These are phyloP conservation scores for Podocnemis expansa DNA, from an alignment of 2,113 vertebrate species.

Conservation along the genomic window DNA sequence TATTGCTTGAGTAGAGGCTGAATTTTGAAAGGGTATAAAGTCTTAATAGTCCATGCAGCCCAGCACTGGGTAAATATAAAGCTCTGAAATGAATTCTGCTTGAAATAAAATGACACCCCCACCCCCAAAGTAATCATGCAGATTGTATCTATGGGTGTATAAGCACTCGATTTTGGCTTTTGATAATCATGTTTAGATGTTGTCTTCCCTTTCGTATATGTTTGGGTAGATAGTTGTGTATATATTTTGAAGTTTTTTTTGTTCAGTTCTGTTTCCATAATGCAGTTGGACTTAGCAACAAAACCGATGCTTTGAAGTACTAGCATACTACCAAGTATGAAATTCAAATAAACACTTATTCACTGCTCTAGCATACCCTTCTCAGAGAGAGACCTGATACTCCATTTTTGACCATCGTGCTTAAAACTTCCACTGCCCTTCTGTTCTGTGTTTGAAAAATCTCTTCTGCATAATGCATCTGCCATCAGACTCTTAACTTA, in stretches of 20 bases:
- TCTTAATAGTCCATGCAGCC: neutral
- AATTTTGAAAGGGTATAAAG: neutral
- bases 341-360: neutral
- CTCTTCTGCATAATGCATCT: neutral
- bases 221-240: neutral
- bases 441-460: neutral
- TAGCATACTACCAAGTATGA: neutral
- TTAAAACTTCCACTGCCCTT: neutral
- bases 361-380: neutral
- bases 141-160: neutral
- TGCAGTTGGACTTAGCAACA: neutral
- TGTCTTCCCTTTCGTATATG: neutral
- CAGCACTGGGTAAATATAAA: neutral
- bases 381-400: neutral
- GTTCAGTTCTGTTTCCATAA: rapidly evolving
- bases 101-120: neutral
- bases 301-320: neutral
- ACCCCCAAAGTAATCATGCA: neutral
- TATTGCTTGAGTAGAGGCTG: neutral
- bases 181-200: neutral
- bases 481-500: neutral
- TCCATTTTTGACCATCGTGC: neutral
- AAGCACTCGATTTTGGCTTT: neutral
- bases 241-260: neutral
- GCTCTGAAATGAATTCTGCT: slow-evolving; percentile 9